Evolutionary conservation across 2,113 vertebrate species (phyloP), one percentile per base, ranked within the genome.

Genomic region (Chloroceryle aenea): DNA sequence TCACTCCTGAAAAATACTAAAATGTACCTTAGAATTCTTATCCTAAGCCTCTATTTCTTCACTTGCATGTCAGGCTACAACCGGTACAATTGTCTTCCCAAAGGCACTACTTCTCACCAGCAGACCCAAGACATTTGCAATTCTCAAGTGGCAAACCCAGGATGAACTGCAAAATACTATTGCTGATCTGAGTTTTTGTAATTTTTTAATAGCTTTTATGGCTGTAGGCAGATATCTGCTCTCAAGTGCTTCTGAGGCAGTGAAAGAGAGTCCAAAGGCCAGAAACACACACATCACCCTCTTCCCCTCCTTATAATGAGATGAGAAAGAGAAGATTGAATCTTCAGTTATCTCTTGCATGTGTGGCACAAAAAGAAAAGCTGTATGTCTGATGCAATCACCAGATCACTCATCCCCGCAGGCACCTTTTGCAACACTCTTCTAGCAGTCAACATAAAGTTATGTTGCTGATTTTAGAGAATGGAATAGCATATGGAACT

Each of bases 171-270:
- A 90, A 91, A 91, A 93, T 67, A 55, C 74, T 85, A 30, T 55
- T 94, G 42, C 78, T 94, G 91, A 96, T 78, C 59, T 77, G 47
- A 83, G 67, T 42, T 91, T 96, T 86, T 93, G 90, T 94, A 96
- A 95, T 96, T 93, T 95, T 95, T 92, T 96, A 96, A 96, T 92
- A 90, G 93, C 45, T 95, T 96, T 96, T 93, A 91, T 96, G 68
- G 72, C 93, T 95, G 85, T 90, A 95, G 93, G 95, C 90, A 88
- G 87, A 73, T 92, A 86, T 32, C 47, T 74, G 6, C 42, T 90
- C 90, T 95, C 92, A 90, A 92, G 79, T 26, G 7, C 90, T 94
- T 87, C 85, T 83, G 67, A 89, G 82, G 75, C 55, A 93, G 55
- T 83, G 69, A 89, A 85, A 89, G 32, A 64, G 66, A 88, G 71